A percentile compares a stretch with the other conserved stretches of the same genome.
Conservation (phyloP, 1,140 invertebrate genomes). For the Drosophila ogumai region DNA sequence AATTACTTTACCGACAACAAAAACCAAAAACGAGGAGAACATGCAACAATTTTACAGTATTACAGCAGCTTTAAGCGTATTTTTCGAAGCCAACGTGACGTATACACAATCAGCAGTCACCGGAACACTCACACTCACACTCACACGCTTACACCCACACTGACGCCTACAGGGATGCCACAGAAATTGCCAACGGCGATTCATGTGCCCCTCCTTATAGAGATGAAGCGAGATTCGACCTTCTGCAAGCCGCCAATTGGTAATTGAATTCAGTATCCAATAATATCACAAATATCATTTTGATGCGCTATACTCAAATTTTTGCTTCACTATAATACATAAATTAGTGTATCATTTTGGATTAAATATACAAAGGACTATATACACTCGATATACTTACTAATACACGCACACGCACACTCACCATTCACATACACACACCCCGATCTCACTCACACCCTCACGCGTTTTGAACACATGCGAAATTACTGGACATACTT, state of each 20-base stretch:
- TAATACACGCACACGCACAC: constrained; percentile 46
- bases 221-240: constrained; percentile 35
- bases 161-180: constrained; percentile 11
- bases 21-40: constrained; percentile 31
- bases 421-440: constrained; percentile 20
- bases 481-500: constrained; percentile 56
- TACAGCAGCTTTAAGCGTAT: constrained; percentile 80
- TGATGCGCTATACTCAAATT: constrained; percentile 55
- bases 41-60: constrained; percentile 82
- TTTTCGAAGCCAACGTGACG: constrained; percentile 78
- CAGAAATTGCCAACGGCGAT: neutral
- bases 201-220: neutral
- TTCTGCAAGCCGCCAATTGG: constrained; percentile 29
- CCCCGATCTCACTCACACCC: neutral
- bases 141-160: constrained; percentile 35
- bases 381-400: constrained; percentile 41
- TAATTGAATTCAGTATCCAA: constrained; percentile 32
- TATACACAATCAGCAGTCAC: constrained; percentile 76
- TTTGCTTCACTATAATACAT: constrained; percentile 45
- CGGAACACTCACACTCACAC: constrained; percentile 42
- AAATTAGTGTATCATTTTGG: constrained; percentile 56
- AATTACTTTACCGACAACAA: constrained; percentile 70
- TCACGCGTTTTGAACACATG: constrained; percentile 44
- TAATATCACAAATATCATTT: constrained; percentile 64
- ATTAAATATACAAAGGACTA: constrained; percentile 58